Conservation (phyloP, 2,797 vertebrate genomes). For the Manis pentadactyla region DNA sequence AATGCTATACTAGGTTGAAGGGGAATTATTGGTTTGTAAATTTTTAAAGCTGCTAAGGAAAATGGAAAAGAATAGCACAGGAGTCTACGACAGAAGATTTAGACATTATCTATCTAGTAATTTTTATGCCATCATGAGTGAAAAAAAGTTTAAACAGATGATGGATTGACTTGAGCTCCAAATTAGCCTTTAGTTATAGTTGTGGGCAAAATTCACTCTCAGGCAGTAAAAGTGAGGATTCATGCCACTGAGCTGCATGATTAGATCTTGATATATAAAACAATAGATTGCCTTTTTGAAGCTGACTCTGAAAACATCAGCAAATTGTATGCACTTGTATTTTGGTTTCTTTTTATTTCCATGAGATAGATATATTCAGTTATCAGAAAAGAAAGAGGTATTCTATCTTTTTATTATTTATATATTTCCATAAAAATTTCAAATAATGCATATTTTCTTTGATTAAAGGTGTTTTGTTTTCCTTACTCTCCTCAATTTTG, state of each 20-base stretch:
- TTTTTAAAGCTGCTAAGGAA: slow-evolving; percentile 49
- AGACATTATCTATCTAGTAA: slow-evolving; percentile 40
- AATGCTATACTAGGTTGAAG: background rate
- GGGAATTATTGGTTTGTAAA: slow-evolving; percentile 6
- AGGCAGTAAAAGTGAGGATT: background rate
- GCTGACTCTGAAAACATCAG: slow-evolving; percentile 7
- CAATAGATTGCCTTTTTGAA: slow-evolving; percentile 56
- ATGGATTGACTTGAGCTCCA: slow-evolving; percentile 22
- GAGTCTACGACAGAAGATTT: background rate
- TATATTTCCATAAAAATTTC: background rate
- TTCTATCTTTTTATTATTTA: background rate
- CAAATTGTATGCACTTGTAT: background rate
- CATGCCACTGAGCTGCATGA: slow-evolving; percentile 66
- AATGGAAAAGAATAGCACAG: background rate
- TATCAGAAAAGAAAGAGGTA: background rate
- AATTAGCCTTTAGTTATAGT: slow-evolving; percentile 37
- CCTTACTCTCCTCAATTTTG: background rate
- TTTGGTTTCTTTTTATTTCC: slow-evolving; percentile 52
- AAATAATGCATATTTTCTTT: background rate
- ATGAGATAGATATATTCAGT: background rate
- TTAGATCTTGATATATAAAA: slow-evolving; percentile 32
- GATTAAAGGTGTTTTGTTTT: background rate
- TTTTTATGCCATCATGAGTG: slow-evolving; percentile 63
- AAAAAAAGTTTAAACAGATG: slow-evolving; percentile 43
- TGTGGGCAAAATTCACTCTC: background rate